Percentiles rank a stretch among this genome's conserved stretches.
These are phyloP conservation scores for Drosophila leonis DNA, from an alignment of 2,888 invertebrate species.

Conservation along the genomic window DNA sequence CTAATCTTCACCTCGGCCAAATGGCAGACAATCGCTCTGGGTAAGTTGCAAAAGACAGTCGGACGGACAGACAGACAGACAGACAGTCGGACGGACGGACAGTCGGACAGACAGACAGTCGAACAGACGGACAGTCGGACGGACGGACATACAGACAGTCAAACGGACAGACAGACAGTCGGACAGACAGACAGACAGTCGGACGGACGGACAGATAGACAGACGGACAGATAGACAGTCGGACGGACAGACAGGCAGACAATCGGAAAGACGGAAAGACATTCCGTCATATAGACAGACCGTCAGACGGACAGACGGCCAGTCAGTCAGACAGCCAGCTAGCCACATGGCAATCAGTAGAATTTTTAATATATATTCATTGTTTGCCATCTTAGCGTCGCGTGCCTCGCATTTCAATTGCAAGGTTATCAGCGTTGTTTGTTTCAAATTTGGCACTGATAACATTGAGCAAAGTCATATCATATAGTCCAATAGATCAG, in stretches of 20 bases:
- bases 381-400: slow-evolving; percentile 45
- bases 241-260: too few relatives aligned
- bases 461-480: slow-evolving; percentile 57
- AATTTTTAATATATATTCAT: slow-evolving; percentile 2
- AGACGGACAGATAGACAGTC: background rate
- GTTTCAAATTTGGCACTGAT: slow-evolving; percentile 55
- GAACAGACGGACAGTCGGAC: too few relatives aligned
- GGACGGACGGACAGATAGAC: too few relatives aligned
- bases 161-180: background rate
- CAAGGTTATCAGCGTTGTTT: slow-evolving; percentile 61
- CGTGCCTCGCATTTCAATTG: slow-evolving; percentile 50
- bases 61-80: background rate
- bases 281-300: too few relatives aligned
- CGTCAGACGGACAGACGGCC: too few relatives aligned
- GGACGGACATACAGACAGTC: background rate
- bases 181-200: too few relatives aligned
- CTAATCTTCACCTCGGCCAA: slow-evolving; percentile 91
- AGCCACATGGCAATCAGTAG: slow-evolving; percentile 17
- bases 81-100: too few relatives aligned
- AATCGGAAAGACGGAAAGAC: too few relatives aligned
- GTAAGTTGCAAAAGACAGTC: slow-evolving; percentile 87
- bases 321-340: too few relatives aligned
- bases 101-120: too few relatives aligned
- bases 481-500: slow-evolving; percentile 6
- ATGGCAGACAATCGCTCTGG: slow-evolving; percentile 89